Evolutionary conservation across 1,140 invertebrate genomes (phyloP), one percentile per base, ranked within the genome.

Genomic region (Zaprionus vittiger): DNA sequence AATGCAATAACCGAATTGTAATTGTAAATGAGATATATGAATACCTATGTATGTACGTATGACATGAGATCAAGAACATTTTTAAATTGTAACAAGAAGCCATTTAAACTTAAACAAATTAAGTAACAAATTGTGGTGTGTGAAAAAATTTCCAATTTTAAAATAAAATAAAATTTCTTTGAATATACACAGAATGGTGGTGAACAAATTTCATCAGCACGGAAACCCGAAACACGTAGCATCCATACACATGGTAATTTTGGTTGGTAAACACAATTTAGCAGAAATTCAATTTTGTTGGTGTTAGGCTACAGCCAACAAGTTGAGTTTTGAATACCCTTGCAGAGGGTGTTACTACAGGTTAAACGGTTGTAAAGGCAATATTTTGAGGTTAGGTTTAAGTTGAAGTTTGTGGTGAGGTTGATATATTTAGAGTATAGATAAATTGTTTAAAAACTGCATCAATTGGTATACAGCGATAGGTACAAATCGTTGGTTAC

Each of bases 91-190:
- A 61, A 62, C 44, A 57, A 60, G 7, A 76, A 31, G 61, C 24
- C 31, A 77, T 72, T 65, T 59, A 69, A 68, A 56, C 54, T 69
- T 65, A 62, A 78, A 79, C 75, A 65, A 81, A 75, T 75, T 70
- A 79, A 66, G 63, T 54, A 69, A 81, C 52, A 83, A 80, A 82
- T 73, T 89, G 86, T 89, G 85, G 85, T 80, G 73, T 85, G 81
- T 81, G 55, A 82, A 90, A 65, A 77, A 77, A 79, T 82, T 91
- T 84, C 64, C 73, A 90, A 85, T 89, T 90, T 90, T 81, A 91
- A 80, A 87, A 89, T 91, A 80, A 85, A 73, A 74, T 73, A 77
- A 77, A 86, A 79, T 82, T 76, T 87, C 84, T 79, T 89, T 89
- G 71, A 81, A 74, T 73, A 79, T 79, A 67, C 59, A 63, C 44